Conservation (phyloP, 2,797 vertebrate genomes). For the Clarias platycephalus region DNA sequence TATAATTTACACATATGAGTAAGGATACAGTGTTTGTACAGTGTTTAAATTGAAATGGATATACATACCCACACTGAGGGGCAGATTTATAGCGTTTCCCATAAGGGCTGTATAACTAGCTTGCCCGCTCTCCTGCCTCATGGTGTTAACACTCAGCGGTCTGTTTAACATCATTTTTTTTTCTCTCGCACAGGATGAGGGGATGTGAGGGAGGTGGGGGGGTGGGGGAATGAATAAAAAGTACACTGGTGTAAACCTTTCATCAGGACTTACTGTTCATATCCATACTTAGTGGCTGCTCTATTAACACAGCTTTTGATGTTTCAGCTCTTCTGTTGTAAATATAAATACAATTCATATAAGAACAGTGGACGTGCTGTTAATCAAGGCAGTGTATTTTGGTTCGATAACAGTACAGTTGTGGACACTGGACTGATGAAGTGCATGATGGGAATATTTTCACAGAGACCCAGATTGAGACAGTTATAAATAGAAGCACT, state of each 20-base stretch:
- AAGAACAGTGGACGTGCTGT: too few species aligned
- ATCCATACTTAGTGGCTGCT: not conserved
- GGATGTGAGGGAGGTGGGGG: not conserved
- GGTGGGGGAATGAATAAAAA: not conserved
- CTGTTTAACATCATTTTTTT: constrained; percentile 19
- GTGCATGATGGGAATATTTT: constrained; percentile 8
- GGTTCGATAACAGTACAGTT: not conserved
- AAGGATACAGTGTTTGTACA: not conserved
- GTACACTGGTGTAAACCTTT: not conserved
- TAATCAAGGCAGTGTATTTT: not conserved
- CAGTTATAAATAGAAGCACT: constrained; percentile 57
- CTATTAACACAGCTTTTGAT: not conserved
- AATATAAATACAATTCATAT: not conserved
- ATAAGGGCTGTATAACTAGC: constrained; percentile 3
- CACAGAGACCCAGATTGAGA: constrained; percentile 55
- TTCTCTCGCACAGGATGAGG: constrained; percentile 7
- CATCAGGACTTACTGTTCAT: not conserved
- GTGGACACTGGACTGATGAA: not conserved
- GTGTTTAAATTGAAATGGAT: not conserved
- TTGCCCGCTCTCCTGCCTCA: not conserved
- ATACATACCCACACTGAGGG: not conserved
- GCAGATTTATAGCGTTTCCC: constrained; percentile 8
- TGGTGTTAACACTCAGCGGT: constrained; percentile 16
- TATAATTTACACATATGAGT: constrained; percentile 6
- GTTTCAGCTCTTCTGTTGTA: not conserved